These are phyloP conservation scores for Hemibagrus wyckioides DNA, from an alignment of 2,113 vertebrate genomes.

Conservation along the genomic window DNA sequence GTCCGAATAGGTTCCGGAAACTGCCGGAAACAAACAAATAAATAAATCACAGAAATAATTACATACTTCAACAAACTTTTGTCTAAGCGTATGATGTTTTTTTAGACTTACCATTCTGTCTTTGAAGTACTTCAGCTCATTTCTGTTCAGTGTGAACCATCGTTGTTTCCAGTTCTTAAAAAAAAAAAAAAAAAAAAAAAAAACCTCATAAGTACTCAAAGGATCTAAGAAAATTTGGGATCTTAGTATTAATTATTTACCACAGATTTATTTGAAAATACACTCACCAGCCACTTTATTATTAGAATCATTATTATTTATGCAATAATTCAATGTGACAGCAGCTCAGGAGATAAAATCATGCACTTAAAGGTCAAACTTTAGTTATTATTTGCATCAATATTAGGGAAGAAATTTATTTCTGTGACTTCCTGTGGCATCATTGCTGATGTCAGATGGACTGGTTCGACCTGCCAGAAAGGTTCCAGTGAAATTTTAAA, in stretches of 20 bases:
- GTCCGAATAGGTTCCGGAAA: conserved; percentile 86
- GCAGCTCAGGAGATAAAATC: not conserved
- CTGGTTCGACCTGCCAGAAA: not conserved
- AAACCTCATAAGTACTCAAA: not conserved
- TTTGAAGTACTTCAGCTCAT: conserved; percentile 96
- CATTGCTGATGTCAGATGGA: not conserved
- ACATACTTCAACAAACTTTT: too few species aligned
- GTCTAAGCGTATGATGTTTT: too few species aligned
- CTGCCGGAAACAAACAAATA: conserved; percentile 64
- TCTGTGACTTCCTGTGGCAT: not conserved
- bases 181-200: conserved; percentile 47
- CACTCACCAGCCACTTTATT: not conserved
- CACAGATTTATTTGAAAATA: not conserved
- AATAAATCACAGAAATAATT: not conserved
- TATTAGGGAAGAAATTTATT: not conserved
- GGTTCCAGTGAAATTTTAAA: not conserved
- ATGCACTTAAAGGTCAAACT: not conserved
- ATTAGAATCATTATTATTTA: not conserved
- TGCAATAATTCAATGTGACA: not conserved
- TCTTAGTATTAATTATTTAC: not conserved
- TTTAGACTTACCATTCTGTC: conserved; percentile 85
- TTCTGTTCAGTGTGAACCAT: conserved; percentile 93
- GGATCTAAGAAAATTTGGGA: not conserved
- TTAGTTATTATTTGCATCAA: not conserved
- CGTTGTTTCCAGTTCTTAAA: conserved; percentile 93